Percentiles rank a stretch among this genome's conserved stretches.
phyloP scores from a whole-genome alignment of 1,140 invertebrate species.

The Drosophila orosa region DNA sequence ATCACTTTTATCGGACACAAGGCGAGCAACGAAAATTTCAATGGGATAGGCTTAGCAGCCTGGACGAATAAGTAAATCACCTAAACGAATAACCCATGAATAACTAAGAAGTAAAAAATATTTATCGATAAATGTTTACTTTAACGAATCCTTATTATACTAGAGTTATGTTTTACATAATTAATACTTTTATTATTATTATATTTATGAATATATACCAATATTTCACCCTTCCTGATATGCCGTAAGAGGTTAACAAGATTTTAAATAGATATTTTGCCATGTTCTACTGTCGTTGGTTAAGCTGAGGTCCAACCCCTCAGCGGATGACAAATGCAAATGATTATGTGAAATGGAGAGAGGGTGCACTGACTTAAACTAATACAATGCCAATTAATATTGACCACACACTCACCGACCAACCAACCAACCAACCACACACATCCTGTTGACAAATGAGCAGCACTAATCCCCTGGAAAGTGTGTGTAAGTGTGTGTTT shows the following conservation, averaged over 20 bases:
- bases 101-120: neutral
- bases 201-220: too few species aligned
- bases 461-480: constrained; percentile 66
- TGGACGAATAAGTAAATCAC: neutral
- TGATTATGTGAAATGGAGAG: constrained; percentile 3
- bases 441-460: constrained; percentile 76
- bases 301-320: neutral
- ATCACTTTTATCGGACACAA: constrained; percentile 68
- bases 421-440: constrained; percentile 11
- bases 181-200: too few species aligned
- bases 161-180: too few species aligned
- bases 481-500: constrained; percentile 42
- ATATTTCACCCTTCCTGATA: too few species aligned
- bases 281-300: neutral
- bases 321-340: constrained; percentile 22
- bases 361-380: constrained; percentile 46
- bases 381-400: constrained; percentile 74
- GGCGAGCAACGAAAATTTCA: constrained; percentile 36
- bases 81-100: neutral
- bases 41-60: neutral
- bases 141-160: too few species aligned
- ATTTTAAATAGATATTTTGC: neutral
- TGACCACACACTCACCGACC: constrained; percentile 44
- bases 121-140: neutral
- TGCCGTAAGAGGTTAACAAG: too few species aligned